Conservation (phyloP, 2,888 invertebrate species). For the Anoncus sp. region DNA sequence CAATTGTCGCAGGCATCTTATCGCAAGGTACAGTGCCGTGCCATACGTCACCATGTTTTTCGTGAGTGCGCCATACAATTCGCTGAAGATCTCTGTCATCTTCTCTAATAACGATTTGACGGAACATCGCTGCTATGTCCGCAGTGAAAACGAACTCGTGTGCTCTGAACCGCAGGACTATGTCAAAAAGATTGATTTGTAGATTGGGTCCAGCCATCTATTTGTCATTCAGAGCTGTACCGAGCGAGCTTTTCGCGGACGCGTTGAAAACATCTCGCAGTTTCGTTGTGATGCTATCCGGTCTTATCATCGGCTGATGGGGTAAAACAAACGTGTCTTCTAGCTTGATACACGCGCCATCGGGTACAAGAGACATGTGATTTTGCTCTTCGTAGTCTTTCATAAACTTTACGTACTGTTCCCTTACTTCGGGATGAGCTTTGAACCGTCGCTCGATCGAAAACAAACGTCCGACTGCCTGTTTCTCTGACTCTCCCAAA, state of each 20-base stretch:
- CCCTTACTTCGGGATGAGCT: neutral
- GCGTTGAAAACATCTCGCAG: too few species aligned
- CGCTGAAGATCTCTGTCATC: slow-evolving; percentile 37
- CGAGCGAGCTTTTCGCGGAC: too few species aligned
- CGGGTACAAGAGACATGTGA: too few species aligned
- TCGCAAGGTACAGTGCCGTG: slow-evolving; percentile 48
- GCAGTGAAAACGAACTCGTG: slow-evolving; percentile 47
- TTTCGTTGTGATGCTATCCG: too few species aligned
- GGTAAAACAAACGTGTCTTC: too few species aligned
- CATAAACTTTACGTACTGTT: slow-evolving; percentile 63
- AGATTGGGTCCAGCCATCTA: too few species aligned
- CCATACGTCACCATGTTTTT: slow-evolving; percentile 56
- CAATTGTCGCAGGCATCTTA: slow-evolving; percentile 46
- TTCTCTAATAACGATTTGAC: slow-evolving; percentile 40
- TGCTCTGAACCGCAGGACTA: slow-evolving; percentile 40
- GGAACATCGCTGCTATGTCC: slow-evolving; percentile 50
- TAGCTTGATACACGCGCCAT: too few species aligned
- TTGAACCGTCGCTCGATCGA: slow-evolving; percentile 64
- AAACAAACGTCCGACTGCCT: slow-evolving; percentile 61
- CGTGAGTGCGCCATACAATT: slow-evolving; percentile 45
- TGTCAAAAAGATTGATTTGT: too few species aligned
- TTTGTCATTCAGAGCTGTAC: too few species aligned
- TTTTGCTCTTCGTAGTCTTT: slow-evolving; percentile 64
- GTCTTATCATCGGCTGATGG: too few species aligned
- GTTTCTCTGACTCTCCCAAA: slow-evolving; percentile 63